Percentiles rank a stretch among this genome's conserved stretches.
Conservation (phyloP, 2,797 vertebrate species). For the Tokudaia muenninki region DNA sequence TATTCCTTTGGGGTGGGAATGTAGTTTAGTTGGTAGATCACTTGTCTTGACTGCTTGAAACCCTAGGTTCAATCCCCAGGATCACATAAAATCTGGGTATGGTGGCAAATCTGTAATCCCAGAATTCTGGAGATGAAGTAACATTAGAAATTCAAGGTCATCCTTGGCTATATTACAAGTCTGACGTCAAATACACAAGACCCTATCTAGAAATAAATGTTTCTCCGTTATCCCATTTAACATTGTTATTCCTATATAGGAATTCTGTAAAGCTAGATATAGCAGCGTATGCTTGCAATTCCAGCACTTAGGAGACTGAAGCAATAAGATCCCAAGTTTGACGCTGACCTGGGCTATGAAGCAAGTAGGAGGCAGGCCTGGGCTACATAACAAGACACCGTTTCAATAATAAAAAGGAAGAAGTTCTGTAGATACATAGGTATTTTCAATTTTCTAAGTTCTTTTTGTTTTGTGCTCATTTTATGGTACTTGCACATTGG, state of each 20-base stretch:
- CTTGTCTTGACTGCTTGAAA: neutral
- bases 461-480: neutral
- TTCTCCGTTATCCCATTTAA: neutral
- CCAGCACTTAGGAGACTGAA: neutral
- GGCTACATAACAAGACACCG: neutral
- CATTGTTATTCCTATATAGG: neutral
- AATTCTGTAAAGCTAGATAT: neutral
- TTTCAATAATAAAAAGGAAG: neutral
- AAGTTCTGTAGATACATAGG: neutral
- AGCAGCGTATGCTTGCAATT: neutral
- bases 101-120: neutral
- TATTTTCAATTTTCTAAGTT: neutral
- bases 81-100: neutral
- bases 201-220: neutral
- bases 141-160: neutral
- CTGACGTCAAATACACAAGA: neutral
- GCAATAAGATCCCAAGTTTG: neutral
- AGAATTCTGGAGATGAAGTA: neutral
- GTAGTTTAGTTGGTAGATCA: neutral
- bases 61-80: neutral
- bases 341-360: neutral
- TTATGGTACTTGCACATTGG: neutral
- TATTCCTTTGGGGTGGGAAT: neutral
- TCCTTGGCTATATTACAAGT: neutral
- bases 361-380: neutral